A percentile compares a stretch with the other conserved stretches of the same genome.
Conservation (phyloP, 1,140 invertebrate genomes). For the Asobara japonica region DNA sequence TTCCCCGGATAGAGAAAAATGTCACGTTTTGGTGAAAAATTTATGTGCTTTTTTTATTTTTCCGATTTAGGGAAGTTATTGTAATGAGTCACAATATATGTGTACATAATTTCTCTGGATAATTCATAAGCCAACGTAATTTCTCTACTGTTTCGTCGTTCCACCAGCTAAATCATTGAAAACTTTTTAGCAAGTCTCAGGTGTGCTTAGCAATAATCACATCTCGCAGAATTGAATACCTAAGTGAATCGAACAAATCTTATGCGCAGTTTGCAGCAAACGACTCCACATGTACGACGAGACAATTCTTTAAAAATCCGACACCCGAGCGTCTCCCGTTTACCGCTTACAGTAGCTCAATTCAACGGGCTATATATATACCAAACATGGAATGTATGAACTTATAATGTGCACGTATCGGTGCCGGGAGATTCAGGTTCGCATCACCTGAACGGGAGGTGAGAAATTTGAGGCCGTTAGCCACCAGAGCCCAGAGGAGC, state of each 20-base stretch:
- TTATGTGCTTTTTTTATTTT: too few relatives aligned
- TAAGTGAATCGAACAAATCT: neutral
- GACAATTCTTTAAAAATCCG: constrained; percentile 6
- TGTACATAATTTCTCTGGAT: too few relatives aligned
- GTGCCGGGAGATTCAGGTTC: neutral
- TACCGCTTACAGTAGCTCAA: constrained; percentile 11
- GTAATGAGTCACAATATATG: too few relatives aligned
- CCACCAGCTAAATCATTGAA: too few relatives aligned
- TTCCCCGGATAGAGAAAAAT: too few relatives aligned
- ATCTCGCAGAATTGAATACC: neutral
- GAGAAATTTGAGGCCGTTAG: constrained; percentile 18
- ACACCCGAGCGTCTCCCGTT: constrained; percentile 6
- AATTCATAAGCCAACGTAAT: too few relatives aligned
- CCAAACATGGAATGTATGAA: constrained; percentile 8
- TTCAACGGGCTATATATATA: neutral
- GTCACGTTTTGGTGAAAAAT: too few relatives aligned
- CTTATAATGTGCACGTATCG: constrained; percentile 6
- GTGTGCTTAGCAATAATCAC: neutral
- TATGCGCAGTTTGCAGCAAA: constrained; percentile 17
- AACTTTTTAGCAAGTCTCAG: too few relatives aligned
- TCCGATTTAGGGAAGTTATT: too few relatives aligned
- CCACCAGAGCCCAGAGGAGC: neutral
- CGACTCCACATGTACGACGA: neutral
- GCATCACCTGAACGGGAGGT: neutral
- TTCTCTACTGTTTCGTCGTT: too few relatives aligned